Evolutionary conservation across 2,888 invertebrate species (phyloP), one percentile per base, ranked within the genome.

Genomic region (Cryptosula pallasiana): DNA sequence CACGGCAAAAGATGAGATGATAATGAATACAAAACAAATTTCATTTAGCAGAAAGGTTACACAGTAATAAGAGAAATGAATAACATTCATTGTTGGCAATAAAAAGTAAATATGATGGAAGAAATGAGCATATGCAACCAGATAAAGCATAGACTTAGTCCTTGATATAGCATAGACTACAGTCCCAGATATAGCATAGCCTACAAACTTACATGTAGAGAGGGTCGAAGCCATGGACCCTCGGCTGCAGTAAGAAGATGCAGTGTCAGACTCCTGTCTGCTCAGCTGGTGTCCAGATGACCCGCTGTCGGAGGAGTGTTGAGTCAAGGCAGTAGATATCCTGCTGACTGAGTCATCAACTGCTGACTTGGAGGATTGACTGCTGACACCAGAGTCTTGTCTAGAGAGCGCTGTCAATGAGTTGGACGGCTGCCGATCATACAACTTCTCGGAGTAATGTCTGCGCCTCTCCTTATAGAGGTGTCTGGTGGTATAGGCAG

Each of bases 321-420:
- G 63, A 27, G 63, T 63, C 29, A 63, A 32, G 2, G 27, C 63
- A 13, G 63, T 13, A 1, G 63, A 63, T 20, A 63, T 34, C 27
- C 63, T 63, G 32, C 63, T 63, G 3, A n/a, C 63, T 5, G 63
- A 25, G 63, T 63, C 63, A n/a, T 27, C 20, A 27, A n/a, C 5
- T 27, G 25, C 29, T 32, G 63, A 63, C 34, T 27, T 25, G 5
- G 63, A 63, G 34, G 63, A 63, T 9, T 63, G 63, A 32, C 29
- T 63, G 63, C 63, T 63, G 63, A 63, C 63, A 13, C 63, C 63
- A 34, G 63, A 63, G 63, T 63, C 63, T n/a, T 63, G 63, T 32
- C 63, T 27, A 5, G 63, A 63, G 32, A 63, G 63, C 2, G 63
- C 63, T 13, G 63, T 32, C 3, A 25, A 55, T 16, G 55, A 55